Percentiles rank a stretch among this genome's conserved stretches.
Conservation (phyloP, 1,140 invertebrate genomes). For the Hypsibius dujardini region DNA sequence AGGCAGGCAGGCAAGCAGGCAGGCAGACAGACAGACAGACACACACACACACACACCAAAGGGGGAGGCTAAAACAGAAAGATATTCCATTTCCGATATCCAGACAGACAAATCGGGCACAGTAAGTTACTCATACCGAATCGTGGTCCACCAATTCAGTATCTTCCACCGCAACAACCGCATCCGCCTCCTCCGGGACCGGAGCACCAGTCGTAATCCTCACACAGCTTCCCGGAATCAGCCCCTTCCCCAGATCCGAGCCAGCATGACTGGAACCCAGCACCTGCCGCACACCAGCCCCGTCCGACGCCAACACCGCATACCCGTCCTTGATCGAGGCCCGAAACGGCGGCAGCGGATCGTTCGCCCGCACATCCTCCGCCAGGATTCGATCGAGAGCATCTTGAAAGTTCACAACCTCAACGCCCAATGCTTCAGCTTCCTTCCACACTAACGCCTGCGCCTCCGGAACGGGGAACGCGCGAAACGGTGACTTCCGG, state of each 20-base stretch:
- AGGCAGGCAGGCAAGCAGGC: too few species aligned
- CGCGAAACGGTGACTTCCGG: conserved; percentile 57
- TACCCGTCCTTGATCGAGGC: conserved; percentile 92
- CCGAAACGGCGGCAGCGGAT: conserved; percentile 65
- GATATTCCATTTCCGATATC: too few species aligned
- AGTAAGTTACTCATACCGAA: too few species aligned
- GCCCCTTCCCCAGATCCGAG: conserved; percentile 20
- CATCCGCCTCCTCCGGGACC: conserved; percentile 61
- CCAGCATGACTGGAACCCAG: conserved; percentile 26
- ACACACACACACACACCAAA: too few species aligned
- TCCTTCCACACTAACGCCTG: conserved; percentile 41
- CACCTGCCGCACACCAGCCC: conserved; percentile 23
- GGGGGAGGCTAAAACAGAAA: too few species aligned
- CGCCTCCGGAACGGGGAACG: conserved; percentile 53
- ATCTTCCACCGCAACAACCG: conserved; percentile 81
- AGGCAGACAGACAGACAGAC: too few species aligned
- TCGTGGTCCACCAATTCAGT: conserved; percentile 49
- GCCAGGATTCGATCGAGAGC: conserved; percentile 43
- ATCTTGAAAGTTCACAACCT: conserved; percentile 29
- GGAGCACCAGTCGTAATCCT: conserved; percentile 85
- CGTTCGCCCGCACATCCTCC: conserved; percentile 44
- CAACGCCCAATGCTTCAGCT: conserved; percentile 28
- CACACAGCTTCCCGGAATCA: conserved; percentile 51
- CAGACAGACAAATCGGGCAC: too few species aligned
- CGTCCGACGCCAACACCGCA: conserved; percentile 44